phyloP scores from a whole-genome alignment of 1,140 invertebrate species.

The Philaenus spumarius region DNA sequence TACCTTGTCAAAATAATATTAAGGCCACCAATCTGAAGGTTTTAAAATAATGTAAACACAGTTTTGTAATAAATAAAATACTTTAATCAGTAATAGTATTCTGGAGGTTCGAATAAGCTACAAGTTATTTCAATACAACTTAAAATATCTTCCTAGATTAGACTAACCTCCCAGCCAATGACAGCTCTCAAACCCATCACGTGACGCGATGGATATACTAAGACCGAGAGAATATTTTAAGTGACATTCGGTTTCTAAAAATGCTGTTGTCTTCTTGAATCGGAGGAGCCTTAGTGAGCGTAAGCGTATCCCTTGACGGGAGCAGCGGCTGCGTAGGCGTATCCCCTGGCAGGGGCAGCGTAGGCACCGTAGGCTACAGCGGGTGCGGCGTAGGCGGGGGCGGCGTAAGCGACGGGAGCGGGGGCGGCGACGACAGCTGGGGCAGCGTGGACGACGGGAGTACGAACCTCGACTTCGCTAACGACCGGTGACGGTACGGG shows the following conservation, averaged over 20 bases:
- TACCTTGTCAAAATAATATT: too few species aligned
- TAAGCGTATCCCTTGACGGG: slow-evolving; percentile 26
- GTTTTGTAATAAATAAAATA: slow-evolving; percentile 12
- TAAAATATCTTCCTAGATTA: too few species aligned
- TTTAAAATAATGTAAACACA: too few species aligned
- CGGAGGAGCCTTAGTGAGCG: slow-evolving; percentile 19
- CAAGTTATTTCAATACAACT: too few species aligned
- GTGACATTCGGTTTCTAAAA: slow-evolving; percentile 9
- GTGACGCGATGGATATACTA: background rate
- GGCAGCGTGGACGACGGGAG: slow-evolving; percentile 30
- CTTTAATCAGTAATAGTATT: slow-evolving; percentile 13
- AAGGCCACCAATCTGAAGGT: too few species aligned
- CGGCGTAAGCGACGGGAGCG: slow-evolving; percentile 38
- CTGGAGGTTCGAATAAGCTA: too few species aligned
- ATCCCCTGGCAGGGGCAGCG: slow-evolving; percentile 33
- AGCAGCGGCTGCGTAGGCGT: slow-evolving; percentile 38
- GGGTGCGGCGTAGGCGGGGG: slow-evolving; percentile 29
- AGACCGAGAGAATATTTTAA: slow-evolving; percentile 10
- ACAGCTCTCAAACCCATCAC: too few species aligned
- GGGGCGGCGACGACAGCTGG: slow-evolving; percentile 37
- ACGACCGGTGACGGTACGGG: slow-evolving; percentile 26
- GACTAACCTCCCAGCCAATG: too few species aligned
- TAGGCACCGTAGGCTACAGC: slow-evolving; percentile 32
- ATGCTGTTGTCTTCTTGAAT: background rate
- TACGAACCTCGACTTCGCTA: slow-evolving; percentile 31